Base-by-base conservation (phyloP, 1,140 invertebrate species). In the Drosophila seguyi region DNA sequence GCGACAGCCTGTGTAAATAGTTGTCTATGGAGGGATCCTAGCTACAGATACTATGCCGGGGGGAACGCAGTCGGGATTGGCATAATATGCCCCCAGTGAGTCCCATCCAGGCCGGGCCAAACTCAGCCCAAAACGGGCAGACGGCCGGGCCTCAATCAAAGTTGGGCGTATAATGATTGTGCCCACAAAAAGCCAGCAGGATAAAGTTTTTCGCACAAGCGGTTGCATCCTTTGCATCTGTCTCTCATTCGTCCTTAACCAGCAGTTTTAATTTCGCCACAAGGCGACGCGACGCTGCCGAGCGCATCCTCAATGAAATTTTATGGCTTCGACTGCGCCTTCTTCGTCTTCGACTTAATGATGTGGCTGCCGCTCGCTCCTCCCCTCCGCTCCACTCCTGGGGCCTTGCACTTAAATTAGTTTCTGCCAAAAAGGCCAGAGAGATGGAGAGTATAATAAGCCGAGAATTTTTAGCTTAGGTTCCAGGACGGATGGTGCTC, bases 1-100 rank as follows among this genome's bases (percentile, higher is more conserved):
- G 84, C 84, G 85, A 88, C 84, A 88, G 84, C 68, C 85, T 88
- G 84, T 90, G 76, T 81, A 88, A 88, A 88, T 81, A 90, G 57
- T 79, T 56, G 67, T 72, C 69, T 73, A 73, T 59, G 36, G 66
- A 72, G 66, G 66, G 47, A 55, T 63, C 65, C 65, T 50, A 59
- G 48, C 53, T 38, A 42, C 45, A 45, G 59, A 48, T 73, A 41
- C n/a, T n/a, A 45, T 45, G 18, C 65, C 25, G n/a, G 31, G 16
- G 73, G 44, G 31, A 47, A 44, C 22, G 13, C 11, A 65, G 58
- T 48, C 42, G 18, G 57, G 45, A 57, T 57, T 73, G 63, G 68
- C 65, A 57, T 57, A 73, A 80, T 79, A 71, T 72, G 47, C 61
- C 61, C 55, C 73, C 38, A 59, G 69, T 41, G 69, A 42, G 69